These are phyloP conservation scores for Forbesichthys papilliferus DNA, from an alignment of 2,113 vertebrate genomes.

Conservation along the genomic window DNA sequence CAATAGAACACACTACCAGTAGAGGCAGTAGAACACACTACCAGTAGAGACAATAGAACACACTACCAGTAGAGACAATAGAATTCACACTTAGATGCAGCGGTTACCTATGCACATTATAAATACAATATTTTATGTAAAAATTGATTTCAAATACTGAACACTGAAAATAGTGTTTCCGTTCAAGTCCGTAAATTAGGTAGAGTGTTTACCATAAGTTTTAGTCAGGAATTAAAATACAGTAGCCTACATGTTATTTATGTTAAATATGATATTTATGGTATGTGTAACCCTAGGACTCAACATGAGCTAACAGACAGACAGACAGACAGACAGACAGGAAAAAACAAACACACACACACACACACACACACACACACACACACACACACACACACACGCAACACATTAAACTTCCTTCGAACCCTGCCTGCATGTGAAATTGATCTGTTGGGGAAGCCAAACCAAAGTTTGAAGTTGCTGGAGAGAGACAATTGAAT, in stretches of 20 bases:
- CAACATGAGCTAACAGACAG: constrained; percentile 11
- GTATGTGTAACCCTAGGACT: not conserved
- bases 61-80: no score
- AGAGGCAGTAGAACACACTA: no score
- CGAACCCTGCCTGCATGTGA: constrained; percentile 66
- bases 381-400: not conserved
- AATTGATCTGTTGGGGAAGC: constrained; percentile 75
- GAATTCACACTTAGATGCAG: no score
- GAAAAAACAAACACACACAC: not conserved
- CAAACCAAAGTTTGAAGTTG: constrained; percentile 71
- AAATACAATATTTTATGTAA: no score
- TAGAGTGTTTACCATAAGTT: no score
- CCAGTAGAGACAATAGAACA: no score
- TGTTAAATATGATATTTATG: no score
- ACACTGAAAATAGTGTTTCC: no score
- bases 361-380: not conserved
- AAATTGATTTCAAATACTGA: no score
- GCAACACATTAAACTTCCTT: constrained; percentile 53
- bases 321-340: constrained; percentile 13
- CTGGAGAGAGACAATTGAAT: constrained; percentile 78
- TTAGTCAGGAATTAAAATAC: not conserved
- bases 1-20: no score
- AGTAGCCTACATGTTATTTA: not conserved
- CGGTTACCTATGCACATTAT: no score
- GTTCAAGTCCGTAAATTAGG: no score